A percentile compares a stretch with the other conserved stretches of the same genome.
These are phyloP conservation scores for Platypus cylindrus DNA, from an alignment of 2,888 invertebrate genomes.

Conservation along the genomic window DNA sequence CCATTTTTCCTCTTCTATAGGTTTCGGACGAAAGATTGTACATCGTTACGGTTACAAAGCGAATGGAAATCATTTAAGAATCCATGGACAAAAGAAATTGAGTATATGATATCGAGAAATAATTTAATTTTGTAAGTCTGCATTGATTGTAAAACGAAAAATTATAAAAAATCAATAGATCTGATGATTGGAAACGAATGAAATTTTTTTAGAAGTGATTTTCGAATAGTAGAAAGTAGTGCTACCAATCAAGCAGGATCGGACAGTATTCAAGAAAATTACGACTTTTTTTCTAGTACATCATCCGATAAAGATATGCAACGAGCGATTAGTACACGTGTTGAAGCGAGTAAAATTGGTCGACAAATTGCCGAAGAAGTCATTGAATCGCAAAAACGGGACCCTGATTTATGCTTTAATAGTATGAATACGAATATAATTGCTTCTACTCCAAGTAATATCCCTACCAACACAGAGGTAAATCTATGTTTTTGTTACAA, in stretches of 20 bases:
- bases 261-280: conserved; percentile 39
- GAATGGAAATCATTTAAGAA: conserved; percentile 83
- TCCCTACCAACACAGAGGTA: no score
- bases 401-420: conserved; percentile 17
- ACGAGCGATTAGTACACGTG: conserved; percentile 57
- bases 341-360: conserved; percentile 76
- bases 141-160: not conserved
- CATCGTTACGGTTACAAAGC: conserved; percentile 61
- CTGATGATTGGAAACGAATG: no score
- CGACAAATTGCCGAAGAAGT: conserved; percentile 73
- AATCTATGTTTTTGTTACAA: no score
- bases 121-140: conserved; percentile 54
- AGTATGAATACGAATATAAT: no score
- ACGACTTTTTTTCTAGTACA: conserved; percentile 41
- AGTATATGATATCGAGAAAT: conserved; percentile 81
- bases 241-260: conserved; percentile 30
- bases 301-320: conserved; percentile 52
- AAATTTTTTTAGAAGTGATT: conserved; percentile 35
- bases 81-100: conserved; percentile 93
- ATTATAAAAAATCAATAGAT: not conserved
- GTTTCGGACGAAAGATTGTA: conserved; percentile 68
- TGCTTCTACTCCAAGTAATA: no score
- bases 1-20: conserved; percentile 25
- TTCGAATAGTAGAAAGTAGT: conserved; percentile 38
- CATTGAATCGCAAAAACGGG: conserved; percentile 42